Base-by-base conservation (phyloP, 2,888 invertebrate species). In the Oscheius sp. region DNA sequence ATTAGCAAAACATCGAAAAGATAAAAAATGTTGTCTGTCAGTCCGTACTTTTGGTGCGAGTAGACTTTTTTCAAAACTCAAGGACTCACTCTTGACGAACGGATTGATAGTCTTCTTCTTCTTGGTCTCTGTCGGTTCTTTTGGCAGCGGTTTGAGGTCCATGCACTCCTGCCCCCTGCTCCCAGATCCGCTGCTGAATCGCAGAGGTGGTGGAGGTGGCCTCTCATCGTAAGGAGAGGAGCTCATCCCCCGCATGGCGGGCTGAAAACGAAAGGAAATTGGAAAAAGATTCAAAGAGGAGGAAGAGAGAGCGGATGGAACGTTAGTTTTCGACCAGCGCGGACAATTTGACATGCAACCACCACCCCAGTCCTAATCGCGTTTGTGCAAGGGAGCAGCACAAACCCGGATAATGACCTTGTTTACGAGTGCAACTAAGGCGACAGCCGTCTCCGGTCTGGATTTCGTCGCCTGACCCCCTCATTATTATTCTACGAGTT, bases 121-220 rank as follows among this genome's bases (percentile, higher is more conserved):
- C 5, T 74, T 76, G 55, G 60, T 73, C 75, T 83, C 84, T 11
- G 76, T 37, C 63, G 82, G 82, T 68, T 83, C 84, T 70, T 81
- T 79, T 5, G 87, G 87, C 75, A 87, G 73, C 32, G 87, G 87
- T 73, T 87, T 87, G 79, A 86, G 74, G 65, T 85, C 87, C 63
- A 86, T 78, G 7, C 50, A 53, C 37, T 70, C 70, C 74, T 75
- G 55, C 76, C 76, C 48, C 65, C 57, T 29, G 55, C 76, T 51
- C 74, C 76, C 65, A 76, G 76, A 55, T 50, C 74, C 74, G 58
- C 79, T 79, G 73, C 79, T 79, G 79, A 76, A 86, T n/a, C 89
- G 81, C 59, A 89, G 74, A 62, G 89, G 89, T 53, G 89, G 88
- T 51, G 89, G 83, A 50, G 89, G 89, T 7, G 89, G 89, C 73